Percentiles rank a stretch among this genome's conserved stretches.
Conservation (phyloP, 1,140 invertebrate genomes). For the Macrocentrus cingulum region DNA sequence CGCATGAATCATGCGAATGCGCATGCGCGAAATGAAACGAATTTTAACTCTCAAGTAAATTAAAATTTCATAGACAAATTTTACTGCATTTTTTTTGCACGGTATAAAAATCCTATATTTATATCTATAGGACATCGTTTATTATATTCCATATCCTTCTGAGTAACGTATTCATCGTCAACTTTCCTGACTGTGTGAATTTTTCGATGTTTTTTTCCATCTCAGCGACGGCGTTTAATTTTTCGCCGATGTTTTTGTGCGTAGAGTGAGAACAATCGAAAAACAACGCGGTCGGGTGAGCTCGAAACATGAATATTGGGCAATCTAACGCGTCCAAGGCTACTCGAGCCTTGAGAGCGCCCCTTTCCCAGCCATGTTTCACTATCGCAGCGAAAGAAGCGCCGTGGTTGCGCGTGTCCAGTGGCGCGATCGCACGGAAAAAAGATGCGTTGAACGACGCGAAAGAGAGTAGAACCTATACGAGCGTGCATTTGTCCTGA, state of each 20-base stretch:
- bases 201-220: no score
- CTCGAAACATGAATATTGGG: conserved; percentile 54
- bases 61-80: no score
- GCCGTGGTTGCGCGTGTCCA: not conserved
- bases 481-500: conserved; percentile 23
- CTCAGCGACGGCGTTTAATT: no score
- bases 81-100: no score
- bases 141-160: no score
- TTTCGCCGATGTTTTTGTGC: conserved; percentile 24
- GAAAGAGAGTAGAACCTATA: not conserved
- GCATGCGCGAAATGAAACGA: no score
- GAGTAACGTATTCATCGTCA: no score
- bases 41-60: no score
- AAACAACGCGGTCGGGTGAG: conserved; percentile 14
- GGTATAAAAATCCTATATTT: no score
- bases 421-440: not conserved
- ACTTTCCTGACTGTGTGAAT: no score
- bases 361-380: conserved; percentile 56
- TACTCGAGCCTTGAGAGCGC: conserved; percentile 56
- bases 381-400: conserved; percentile 31
- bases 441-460: not conserved
- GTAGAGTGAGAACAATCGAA: not conserved
- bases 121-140: no score
- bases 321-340: conserved; percentile 60
- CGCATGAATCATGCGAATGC: no score